Evolutionary conservation across 2,113 vertebrate species (phyloP).

Genomic region (Menura novaehollandiae): DNA sequence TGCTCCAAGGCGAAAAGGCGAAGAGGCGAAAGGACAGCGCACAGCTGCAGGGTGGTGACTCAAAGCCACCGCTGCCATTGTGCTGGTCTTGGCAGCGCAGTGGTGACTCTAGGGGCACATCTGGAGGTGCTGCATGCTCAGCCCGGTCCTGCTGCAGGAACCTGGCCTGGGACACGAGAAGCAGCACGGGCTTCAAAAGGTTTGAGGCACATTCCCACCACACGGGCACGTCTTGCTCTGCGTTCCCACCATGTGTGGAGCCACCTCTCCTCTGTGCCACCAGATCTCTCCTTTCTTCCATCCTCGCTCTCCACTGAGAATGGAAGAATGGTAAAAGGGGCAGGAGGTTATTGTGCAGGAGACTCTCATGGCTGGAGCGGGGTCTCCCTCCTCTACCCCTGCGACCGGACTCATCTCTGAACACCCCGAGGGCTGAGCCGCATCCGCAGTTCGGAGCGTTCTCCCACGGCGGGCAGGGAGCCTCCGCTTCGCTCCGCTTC

Average conservation of each 20-base stretch:
- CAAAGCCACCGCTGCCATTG: not conserved
- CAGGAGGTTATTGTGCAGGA: not conserved
- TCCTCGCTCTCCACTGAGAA: not conserved
- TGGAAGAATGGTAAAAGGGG: not conserved
- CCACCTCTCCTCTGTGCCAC: not conserved
- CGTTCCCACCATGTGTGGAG: accelerated
- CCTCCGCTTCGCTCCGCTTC: not conserved
- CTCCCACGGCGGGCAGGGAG: accelerated
- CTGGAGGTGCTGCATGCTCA: not conserved
- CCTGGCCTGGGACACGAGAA: not conserved
- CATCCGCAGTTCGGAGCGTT: not conserved
- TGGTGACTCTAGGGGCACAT: not conserved
- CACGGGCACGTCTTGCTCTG: not conserved
- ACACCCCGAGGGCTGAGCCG: not conserved
- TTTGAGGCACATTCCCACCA: not conserved
- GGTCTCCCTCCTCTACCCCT: no score
- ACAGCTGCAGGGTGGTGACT: not conserved
- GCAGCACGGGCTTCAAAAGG: not conserved
- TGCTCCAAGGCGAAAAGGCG: no score
- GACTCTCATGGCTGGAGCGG: no score
- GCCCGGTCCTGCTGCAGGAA: not conserved
- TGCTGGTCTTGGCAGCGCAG: not conserved
- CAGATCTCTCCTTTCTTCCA: not conserved
- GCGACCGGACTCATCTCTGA: not conserved
- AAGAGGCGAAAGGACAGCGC: not conserved